Evolutionary conservation across 2,797 vertebrate genomes (phyloP).

Genomic region (Triplophysa bombifrons): DNA sequence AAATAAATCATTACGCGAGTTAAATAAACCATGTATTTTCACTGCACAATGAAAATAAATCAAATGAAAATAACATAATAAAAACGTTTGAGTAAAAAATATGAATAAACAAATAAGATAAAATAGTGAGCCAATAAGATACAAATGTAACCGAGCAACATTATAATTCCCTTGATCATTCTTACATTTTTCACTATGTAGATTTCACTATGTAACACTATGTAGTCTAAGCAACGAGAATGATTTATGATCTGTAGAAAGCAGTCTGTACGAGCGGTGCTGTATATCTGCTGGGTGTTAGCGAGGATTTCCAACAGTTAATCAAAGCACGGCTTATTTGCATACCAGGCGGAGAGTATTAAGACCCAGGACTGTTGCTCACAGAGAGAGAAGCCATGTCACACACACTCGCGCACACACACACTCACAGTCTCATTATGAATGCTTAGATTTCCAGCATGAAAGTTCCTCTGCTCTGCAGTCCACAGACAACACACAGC

Average conservation of each 20-base stretch:
- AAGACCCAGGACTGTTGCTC: constrained; percentile 35
- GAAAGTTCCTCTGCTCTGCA: constrained; percentile 45
- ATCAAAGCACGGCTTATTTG: constrained; percentile 37
- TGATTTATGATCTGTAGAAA: constrained; percentile 28
- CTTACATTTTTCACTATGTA: not conserved
- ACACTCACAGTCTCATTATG: constrained; percentile 26
- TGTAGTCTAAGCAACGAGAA: not conserved
- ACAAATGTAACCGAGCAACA: not conserved
- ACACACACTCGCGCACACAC: constrained; percentile 12
- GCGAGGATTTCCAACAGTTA: constrained; percentile 40
- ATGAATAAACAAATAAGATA: not conserved
- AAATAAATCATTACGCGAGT: no score
- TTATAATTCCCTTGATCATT: not conserved
- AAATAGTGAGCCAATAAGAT: not conserved
- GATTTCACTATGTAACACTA: not conserved
- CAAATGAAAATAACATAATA: no score
- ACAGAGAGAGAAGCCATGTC: constrained; percentile 38
- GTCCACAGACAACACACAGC: constrained; percentile 28
- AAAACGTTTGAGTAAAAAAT: no score
- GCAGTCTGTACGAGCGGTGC: not conserved
- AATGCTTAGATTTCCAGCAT: constrained; percentile 50
- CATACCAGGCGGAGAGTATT: constrained; percentile 45
- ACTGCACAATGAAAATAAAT: no score
- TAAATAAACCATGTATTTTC: no score
- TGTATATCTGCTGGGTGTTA: constrained; percentile 38